These are phyloP conservation scores for Gryon sp. DNA, from an alignment of 1,140 invertebrate species.

Conservation along the genomic window DNA sequence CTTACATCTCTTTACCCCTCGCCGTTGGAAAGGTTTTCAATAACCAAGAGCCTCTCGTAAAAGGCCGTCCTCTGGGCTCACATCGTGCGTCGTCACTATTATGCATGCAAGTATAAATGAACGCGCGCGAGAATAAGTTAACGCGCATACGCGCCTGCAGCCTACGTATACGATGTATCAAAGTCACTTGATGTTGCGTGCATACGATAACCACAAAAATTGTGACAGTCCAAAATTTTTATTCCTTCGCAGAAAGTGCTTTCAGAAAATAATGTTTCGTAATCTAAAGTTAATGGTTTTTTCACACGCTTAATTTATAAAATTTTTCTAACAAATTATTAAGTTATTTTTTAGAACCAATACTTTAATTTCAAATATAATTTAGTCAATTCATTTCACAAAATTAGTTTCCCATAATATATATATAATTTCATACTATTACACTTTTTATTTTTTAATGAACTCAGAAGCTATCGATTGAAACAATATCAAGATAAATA, in stretches of 20 bases:
- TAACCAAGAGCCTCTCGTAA: conserved; percentile 70
- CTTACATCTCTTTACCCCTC: conserved; percentile 70
- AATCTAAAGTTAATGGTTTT: conserved; percentile 14
- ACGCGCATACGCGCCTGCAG: conserved; percentile 29
- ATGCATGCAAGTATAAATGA: conserved; percentile 69
- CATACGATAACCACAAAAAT: conserved; percentile 29
- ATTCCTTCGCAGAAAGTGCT: conserved; percentile 27
- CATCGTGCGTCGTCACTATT: conserved; percentile 58
- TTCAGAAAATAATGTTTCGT: conserved; percentile 14
- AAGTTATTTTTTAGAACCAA: too few species aligned
- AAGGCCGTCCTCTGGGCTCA: conserved; percentile 62
- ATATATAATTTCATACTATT: too few species aligned
- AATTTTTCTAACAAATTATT: too few species aligned
- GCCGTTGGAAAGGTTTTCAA: conserved; percentile 73
- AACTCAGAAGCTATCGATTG: too few species aligned
- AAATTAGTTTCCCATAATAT: too few species aligned
- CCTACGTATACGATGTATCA: conserved; percentile 55
- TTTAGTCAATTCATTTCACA: too few species aligned
- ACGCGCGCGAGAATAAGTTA: conserved; percentile 43
- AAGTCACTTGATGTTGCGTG: conserved; percentile 49
- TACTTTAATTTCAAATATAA: too few species aligned
- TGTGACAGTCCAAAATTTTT: conserved; percentile 48
- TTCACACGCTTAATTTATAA: too few species aligned
- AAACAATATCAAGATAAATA: too few species aligned
- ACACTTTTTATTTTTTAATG: too few species aligned